Evolutionary conservation across 53 echinoderm and acorn worm genomes (phyloP).

Genomic region (Apostichopus leukothele): DNA sequence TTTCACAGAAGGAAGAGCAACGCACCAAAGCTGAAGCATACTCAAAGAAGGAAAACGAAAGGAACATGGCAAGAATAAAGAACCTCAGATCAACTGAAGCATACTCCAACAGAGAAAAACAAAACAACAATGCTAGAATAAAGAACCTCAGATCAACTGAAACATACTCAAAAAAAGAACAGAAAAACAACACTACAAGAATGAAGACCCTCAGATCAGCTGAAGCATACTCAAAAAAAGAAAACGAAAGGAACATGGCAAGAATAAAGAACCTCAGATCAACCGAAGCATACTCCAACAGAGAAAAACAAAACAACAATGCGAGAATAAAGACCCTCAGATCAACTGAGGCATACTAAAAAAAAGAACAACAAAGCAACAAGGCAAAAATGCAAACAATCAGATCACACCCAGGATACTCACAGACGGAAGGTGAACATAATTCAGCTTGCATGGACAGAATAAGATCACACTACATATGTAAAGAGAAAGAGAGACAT

Average conservation of each 20-base stretch:
- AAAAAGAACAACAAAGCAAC: neutral
- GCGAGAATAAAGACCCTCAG: neutral
- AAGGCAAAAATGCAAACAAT: neutral
- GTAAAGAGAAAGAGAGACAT: slow-evolving; percentile 8
- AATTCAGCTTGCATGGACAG: neutral
- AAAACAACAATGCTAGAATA: neutral
- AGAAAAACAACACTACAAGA: neutral
- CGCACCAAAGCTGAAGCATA: neutral
- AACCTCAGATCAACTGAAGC: neutral
- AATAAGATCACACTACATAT: neutral
- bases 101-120: neutral
- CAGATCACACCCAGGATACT: neutral
- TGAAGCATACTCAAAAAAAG: slow-evolving; percentile 9
- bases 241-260: neutral
- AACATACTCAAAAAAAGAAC: neutral
- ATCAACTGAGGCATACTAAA: neutral
- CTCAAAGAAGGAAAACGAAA: neutral
- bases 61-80: neutral
- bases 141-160: neutral
- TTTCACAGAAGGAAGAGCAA: slow-evolving; percentile 5
- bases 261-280: neutral
- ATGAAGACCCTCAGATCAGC: slow-evolving; percentile 9
- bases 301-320: neutral
- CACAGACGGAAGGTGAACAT: neutral
- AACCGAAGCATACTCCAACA: neutral